Base-by-base conservation (phyloP, 2,888 invertebrate genomes). In the Aleiodes testaceus region DNA sequence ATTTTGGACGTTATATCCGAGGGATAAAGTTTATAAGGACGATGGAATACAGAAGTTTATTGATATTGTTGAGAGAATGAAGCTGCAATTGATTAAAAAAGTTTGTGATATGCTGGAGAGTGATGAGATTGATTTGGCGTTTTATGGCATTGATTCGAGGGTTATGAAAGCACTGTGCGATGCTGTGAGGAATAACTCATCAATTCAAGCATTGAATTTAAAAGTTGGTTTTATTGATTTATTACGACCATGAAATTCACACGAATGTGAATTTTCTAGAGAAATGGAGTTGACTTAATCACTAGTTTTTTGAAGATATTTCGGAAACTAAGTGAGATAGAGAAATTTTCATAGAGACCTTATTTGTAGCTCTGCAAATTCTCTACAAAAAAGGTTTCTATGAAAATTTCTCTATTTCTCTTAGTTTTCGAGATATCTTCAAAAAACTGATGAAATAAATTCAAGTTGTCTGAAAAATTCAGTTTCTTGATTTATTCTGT, bases 131-230 rank as follows among this genome's bases (percentile, higher is more conserved):
- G 76, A 82, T 80, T 75, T 87, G 3, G 77, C 77, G 55, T 84
- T 80, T 70, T 86, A 84, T 42, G 82, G 83, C 3, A 14, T 86
- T 1, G 75, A 84, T 73, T 73, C 84, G 2, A 77, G 78, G 69
- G 72, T 80, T 42, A 47, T 86, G 0, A 75, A 74, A 72, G 77
- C 76, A 6, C 76, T 87, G 63, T 81, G 78, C 22, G 79, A 84
- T 52, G 81, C 84, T 7, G n/a, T 85, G 1, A 36, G 66, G 42
- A 47, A 73, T 1, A 87, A 86, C 64, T 66, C 70, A 12, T 78
- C 74, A 11, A 82, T 86, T 16, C 75, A 78, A 68, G 77, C 20
- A 9, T 18, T 87, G 9, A 72, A 84, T 74, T 76, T 87, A 1
- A 79, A 81, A 76, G 86, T 87, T 36, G 52, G 50, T 63, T 9